Evolutionary conservation across 1,140 invertebrate genomes (phyloP).

Genomic region (Tribolium castaneum): DNA sequence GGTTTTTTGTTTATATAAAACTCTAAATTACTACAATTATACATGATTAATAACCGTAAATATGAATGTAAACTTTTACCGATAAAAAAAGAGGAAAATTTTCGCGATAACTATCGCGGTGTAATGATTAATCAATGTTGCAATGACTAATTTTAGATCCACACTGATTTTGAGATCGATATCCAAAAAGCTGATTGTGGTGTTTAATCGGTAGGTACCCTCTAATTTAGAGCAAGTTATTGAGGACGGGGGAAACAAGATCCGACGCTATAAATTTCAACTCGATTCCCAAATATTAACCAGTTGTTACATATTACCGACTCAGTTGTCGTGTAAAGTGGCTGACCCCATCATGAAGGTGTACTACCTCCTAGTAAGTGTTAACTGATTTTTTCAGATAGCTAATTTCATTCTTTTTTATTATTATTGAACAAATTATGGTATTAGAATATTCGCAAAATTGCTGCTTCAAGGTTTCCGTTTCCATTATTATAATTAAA

Average conservation of each 20-base stretch:
- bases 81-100: not conserved
- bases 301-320: conserved; percentile 36
- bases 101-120: not conserved
- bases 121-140: no score
- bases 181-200: not conserved
- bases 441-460: conserved; percentile 8
- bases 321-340: conserved; percentile 20
- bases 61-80: no score
- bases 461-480: conserved; percentile 8
- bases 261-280: conserved; percentile 39
- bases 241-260: conserved; percentile 39
- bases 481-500: conserved; percentile 24
- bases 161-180: not conserved
- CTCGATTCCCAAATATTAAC: conserved; percentile 36
- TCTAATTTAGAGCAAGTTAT: conserved; percentile 36
- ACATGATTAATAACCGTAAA: no score
- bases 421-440: not conserved
- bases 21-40: no score
- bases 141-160: conserved; percentile 11
- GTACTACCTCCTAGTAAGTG: conserved; percentile 37
- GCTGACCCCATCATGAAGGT: conserved; percentile 29
- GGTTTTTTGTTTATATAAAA: no score
- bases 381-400: conserved; percentile 9
- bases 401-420: not conserved
- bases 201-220: not conserved